Evolutionary conservation across 1,140 invertebrate genomes (phyloP), one percentile per base, ranked within the genome.

Genomic region (Micrasema longulum): DNA sequence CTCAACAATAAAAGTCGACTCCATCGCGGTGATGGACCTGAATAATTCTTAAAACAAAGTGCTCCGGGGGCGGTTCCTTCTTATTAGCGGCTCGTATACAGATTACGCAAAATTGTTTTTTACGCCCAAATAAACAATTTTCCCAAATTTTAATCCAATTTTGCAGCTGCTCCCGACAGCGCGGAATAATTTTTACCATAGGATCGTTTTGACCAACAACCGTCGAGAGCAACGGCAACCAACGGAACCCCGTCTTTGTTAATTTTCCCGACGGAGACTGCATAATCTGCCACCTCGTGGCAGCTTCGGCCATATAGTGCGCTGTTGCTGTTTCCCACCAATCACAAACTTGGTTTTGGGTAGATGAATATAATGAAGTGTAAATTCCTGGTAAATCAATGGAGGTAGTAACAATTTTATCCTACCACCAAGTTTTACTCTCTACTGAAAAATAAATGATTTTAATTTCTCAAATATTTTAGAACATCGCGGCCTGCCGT

Each of bases 1-100:
- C 69, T 83, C 78, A 6, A 78, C 53, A 47, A 84, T 79, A n/a
- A 80, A 77, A 48, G 81, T 77, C 12, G 68, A 43, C 75, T 84
- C 80, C 82, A 84, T 85, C 11, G 75, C 70, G 23, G 78, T 73
- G 41, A 45, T 16, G 41, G 16, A 14, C 41, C 41, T 45, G 41
- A 45, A 45, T 45, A 45, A 12, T 45, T 45, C 2, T 45, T 45
- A 16, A 45, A 45, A 16, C 41, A 45, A 12, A 12, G 41, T 45
- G 41, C 41, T 45, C 41, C 41, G 3, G 41, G 16, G 41, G 10
- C 11, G 3, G 41, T 45, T 45, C 41, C 41, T 45, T 45, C 41
- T 45, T 45, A 45, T 45, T 45, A 45, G 41, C 41, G 11, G 60
- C 43, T 23, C 12, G 20, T 26, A 55, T 50, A 36, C 22, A 12